These are phyloP conservation scores for Acronicta leporina DNA, from an alignment of 2,888 invertebrate species.

Conservation along the genomic window DNA sequence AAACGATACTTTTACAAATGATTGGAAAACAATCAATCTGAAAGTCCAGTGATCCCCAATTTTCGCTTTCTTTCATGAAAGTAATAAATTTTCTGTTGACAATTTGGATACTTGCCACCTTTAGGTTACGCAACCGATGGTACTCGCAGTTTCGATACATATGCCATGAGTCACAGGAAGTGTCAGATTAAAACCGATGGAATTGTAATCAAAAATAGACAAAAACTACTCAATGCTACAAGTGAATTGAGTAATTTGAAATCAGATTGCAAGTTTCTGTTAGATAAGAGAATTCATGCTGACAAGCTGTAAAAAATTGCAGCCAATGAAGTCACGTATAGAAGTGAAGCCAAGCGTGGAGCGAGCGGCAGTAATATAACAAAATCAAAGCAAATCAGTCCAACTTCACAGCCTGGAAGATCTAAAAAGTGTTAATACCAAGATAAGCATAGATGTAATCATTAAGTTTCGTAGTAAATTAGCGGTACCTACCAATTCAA, in stretches of 20 bases:
- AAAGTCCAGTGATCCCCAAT: constrained; percentile 64
- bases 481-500: constrained; percentile 62
- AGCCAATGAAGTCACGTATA: constrained; percentile 81
- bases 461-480: constrained; percentile 65
- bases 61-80: constrained; percentile 74
- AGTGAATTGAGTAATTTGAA: constrained; percentile 77
- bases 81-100: constrained; percentile 67
- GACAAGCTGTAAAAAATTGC: constrained; percentile 71
- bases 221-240: constrained; percentile 70
- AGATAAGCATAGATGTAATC: constrained; percentile 59
- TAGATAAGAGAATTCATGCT: constrained; percentile 72
- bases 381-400: constrained; percentile 59
- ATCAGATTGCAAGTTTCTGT: constrained; percentile 74
- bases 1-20: constrained; percentile 56
- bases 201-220: constrained; percentile 63
- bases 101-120: constrained; percentile 76
- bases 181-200: constrained; percentile 61
- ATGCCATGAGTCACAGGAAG: constrained; percentile 70
- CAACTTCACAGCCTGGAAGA: constrained; percentile 54
- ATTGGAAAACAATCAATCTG: constrained; percentile 53
- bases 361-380: constrained; percentile 77
- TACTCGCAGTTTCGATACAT: constrained; percentile 58
- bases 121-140: constrained; percentile 67
- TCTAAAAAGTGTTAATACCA: constrained; percentile 56
- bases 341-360: constrained; percentile 78